Conservation (phyloP, 2,797 vertebrate species). For the Enteromius viviparus region DNA sequence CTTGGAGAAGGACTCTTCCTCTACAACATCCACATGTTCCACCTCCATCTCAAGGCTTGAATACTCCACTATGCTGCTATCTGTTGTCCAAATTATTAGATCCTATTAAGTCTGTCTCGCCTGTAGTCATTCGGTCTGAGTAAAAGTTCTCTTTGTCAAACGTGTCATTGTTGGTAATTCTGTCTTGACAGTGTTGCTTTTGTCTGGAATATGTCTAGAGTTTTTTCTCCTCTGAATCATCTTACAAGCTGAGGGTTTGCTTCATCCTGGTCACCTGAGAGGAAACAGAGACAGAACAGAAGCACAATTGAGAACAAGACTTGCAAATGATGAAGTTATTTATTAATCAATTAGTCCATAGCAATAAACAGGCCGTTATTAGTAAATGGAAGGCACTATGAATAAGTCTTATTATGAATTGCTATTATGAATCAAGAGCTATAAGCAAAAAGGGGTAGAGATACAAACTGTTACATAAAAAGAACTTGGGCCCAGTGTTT, state of each 20-base stretch:
- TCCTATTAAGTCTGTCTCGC: slow-evolving; percentile 46
- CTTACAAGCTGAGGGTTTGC: slow-evolving; percentile 31
- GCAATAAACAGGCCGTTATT: background rate
- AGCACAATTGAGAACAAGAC: slow-evolving; percentile 31
- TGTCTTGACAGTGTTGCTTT: slow-evolving; percentile 32
- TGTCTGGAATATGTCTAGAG: slow-evolving; percentile 38
- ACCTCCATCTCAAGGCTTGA: slow-evolving; percentile 75
- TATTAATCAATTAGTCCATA: background rate
- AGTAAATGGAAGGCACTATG: background rate
- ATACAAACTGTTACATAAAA: slow-evolving; percentile 14
- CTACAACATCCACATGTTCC: slow-evolving; percentile 77
- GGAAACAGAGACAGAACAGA: slow-evolving; percentile 33
- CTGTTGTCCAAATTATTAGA: slow-evolving; percentile 53
- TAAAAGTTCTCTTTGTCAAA: slow-evolving; percentile 44
- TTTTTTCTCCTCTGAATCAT: slow-evolving; percentile 46
- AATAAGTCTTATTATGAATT: background rate
- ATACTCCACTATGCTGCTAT: slow-evolving; percentile 40
- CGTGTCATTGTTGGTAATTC: slow-evolving; percentile 42
- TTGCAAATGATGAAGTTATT: slow-evolving; percentile 18
- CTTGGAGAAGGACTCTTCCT: slow-evolving; percentile 61
- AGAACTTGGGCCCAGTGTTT: slow-evolving; percentile 4
- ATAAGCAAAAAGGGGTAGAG: background rate
- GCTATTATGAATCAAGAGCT: background rate
- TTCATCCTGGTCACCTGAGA: slow-evolving; percentile 58
- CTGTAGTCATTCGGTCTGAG: slow-evolving; percentile 59